Evolutionary conservation across 2,113 vertebrate species (phyloP).

Genomic region (Xiphophorus maculatus): DNA sequence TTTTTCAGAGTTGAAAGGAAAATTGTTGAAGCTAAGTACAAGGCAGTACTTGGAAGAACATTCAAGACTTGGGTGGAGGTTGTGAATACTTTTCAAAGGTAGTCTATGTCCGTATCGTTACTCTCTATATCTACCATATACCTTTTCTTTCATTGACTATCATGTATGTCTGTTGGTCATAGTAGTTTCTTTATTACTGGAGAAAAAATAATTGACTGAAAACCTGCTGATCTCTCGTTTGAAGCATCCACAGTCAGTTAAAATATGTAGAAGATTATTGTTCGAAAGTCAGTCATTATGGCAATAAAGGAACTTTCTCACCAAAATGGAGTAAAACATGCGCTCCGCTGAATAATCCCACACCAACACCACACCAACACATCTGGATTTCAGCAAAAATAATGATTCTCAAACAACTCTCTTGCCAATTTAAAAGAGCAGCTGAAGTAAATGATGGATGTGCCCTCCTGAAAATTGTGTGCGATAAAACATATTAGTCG

Average conservation of each 20-base stretch:
- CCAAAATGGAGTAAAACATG: constrained; percentile 13
- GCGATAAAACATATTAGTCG: constrained; percentile 64
- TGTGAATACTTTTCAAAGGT: neutral
- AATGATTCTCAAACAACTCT: constrained; percentile 45
- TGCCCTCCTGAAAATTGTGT: constrained; percentile 63
- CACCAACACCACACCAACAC: constrained; percentile 13
- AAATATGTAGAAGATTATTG: constrained; percentile 10
- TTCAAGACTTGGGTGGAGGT: neutral
- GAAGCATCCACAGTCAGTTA: neutral
- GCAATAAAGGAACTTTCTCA: neutral
- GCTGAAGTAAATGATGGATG: constrained; percentile 62
- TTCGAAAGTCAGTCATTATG: constrained; percentile 5
- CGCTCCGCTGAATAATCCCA: constrained; percentile 17
- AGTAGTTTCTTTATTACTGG: too few species aligned
- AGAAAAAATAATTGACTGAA: too few species aligned
- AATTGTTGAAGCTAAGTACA: neutral
- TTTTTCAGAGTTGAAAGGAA: too few species aligned
- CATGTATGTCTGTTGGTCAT: neutral
- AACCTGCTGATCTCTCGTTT: too few species aligned
- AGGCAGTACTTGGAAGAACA: neutral
- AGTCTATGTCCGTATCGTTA: neutral
- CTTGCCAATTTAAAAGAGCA: constrained; percentile 58
- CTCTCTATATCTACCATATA: neutral
- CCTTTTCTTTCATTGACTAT: neutral
- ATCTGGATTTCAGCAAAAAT: constrained; percentile 52